Evolutionary conservation across 2,888 invertebrate species (phyloP).

Genomic region (Helicoverpa assulta): DNA sequence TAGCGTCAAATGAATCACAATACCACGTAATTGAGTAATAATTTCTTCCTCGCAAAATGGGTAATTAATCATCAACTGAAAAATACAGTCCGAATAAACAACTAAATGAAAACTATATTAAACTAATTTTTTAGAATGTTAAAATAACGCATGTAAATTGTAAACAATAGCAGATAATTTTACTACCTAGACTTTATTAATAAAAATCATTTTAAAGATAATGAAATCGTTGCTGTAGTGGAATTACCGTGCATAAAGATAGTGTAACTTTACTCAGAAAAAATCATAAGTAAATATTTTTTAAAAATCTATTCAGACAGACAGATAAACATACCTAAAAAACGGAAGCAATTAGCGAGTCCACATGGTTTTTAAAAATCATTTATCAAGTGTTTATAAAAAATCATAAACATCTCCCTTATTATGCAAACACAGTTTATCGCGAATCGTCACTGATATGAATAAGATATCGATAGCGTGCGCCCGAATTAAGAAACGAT

Average conservation of each 20-base stretch:
- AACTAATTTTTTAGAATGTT: constrained; percentile 3
- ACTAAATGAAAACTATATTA: not conserved
- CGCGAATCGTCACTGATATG: constrained; percentile 64
- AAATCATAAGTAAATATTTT: not conserved
- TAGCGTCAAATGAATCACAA: constrained; percentile 12
- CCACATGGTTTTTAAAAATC: not conserved
- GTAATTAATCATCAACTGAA: constrained; percentile 18
- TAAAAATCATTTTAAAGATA: not conserved
- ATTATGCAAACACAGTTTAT: constrained; percentile 67
- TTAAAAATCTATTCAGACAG: not conserved
- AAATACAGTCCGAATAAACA: not conserved
- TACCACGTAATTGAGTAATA: not conserved
- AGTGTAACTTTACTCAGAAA: not conserved
- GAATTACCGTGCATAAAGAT: not conserved
- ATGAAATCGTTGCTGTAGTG: not conserved
- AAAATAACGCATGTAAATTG: constrained; percentile 2
- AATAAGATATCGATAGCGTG: constrained; percentile 55
- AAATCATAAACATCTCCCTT: constrained; percentile 50
- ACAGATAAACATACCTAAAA: not conserved
- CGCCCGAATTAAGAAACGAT: constrained; percentile 60
- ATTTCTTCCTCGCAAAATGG: constrained; percentile 12
- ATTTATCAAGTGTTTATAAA: constrained; percentile 50
- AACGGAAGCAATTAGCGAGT: not conserved
- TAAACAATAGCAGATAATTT: constrained; percentile 5
- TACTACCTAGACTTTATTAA: constrained; percentile 1